A percentile compares a stretch with the other conserved stretches of the same genome.
phyloP scores from a whole-genome alignment of 2,797 vertebrate genomes.

The Manis pentadactyla region DNA sequence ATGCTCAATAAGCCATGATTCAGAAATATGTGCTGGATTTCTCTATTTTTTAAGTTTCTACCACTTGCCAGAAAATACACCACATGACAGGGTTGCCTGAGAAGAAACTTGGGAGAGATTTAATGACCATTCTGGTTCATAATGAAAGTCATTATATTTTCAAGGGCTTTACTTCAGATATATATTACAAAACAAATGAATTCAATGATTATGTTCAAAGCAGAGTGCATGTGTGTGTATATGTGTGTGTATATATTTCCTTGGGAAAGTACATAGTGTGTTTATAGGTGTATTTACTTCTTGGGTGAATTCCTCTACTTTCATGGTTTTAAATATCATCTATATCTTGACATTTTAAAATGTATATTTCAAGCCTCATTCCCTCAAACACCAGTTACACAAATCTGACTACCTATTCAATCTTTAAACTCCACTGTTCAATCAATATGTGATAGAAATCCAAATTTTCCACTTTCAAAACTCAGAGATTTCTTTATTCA shows the following conservation, averaged over 20 bases:
- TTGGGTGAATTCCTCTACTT: neutral
- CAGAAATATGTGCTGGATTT: constrained; percentile 43
- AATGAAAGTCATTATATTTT: neutral
- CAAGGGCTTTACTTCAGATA: neutral
- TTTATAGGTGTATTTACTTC: fast-evolving
- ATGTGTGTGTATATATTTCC: neutral
- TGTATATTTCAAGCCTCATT: neutral
- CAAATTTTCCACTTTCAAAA: neutral
- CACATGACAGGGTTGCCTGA: neutral
- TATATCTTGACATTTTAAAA: neutral
- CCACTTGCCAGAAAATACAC: neutral
- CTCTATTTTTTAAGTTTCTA: neutral
- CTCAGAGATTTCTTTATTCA: neutral
- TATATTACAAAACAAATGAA: neutral
- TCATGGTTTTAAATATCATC: neutral
- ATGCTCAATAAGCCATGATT: constrained; percentile 31
- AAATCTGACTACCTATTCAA: neutral
- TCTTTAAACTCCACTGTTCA: neutral
- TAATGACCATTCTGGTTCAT: neutral
- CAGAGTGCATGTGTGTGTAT: neutral
- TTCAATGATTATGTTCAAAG: neutral
- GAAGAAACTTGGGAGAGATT: neutral
- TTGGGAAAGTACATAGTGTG: neutral
- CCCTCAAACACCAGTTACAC: neutral
- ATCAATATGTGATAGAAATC: neutral